phyloP scores from a whole-genome alignment of 2,888 invertebrate species.

The Xestia c-nigrum region DNA sequence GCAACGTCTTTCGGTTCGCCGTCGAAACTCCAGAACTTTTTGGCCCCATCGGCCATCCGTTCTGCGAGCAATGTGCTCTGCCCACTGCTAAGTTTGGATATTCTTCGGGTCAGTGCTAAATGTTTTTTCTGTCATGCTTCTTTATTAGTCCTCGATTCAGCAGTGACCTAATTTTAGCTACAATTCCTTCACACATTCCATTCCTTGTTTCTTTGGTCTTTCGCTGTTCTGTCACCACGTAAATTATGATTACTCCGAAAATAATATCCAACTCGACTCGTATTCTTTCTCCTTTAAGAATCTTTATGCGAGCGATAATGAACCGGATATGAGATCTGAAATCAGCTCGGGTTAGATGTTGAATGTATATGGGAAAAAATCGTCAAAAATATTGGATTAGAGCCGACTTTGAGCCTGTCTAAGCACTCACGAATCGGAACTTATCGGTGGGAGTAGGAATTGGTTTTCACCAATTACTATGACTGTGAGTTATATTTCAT shows the following conservation, averaged over 20 bases:
- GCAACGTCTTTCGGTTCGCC: too few species aligned
- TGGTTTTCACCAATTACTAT: background rate
- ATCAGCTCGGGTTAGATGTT: background rate
- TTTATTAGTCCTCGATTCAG: too few species aligned
- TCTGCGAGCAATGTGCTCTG: too few species aligned
- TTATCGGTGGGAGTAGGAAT: background rate
- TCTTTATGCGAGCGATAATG: conserved; percentile 18
- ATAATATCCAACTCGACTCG: background rate
- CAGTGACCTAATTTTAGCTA: too few species aligned
- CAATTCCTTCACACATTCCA: too few species aligned
- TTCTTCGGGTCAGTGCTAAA: too few species aligned
- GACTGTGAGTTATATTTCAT: background rate
- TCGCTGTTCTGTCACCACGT: too few species aligned
- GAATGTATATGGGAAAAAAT: background rate
- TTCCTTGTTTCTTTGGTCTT: too few species aligned
- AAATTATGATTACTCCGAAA: background rate
- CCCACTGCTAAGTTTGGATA: too few species aligned
- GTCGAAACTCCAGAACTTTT: too few species aligned
- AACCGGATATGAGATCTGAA: conserved; percentile 10
- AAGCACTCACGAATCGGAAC: background rate
- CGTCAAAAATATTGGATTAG: conserved; percentile 12
- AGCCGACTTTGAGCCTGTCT: background rate
- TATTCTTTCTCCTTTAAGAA: conserved; percentile 20
- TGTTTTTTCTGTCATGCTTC: too few species aligned
- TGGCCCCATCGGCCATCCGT: too few species aligned